phyloP scores from a whole-genome alignment of 2,113 vertebrate species.

The Phalacrocorax carbo region DNA sequence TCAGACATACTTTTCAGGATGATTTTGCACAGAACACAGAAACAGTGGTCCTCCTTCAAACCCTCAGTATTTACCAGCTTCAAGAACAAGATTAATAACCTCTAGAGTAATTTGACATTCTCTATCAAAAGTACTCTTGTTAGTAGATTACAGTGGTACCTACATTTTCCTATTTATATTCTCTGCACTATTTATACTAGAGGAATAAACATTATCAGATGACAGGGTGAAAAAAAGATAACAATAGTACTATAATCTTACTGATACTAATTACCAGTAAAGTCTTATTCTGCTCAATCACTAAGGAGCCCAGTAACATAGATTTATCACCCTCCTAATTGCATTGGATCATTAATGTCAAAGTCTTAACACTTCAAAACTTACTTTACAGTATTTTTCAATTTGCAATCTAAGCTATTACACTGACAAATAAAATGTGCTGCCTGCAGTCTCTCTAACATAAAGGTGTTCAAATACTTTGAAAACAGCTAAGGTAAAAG shows the following conservation, averaged over 20 bases:
- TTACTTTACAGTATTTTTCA: background rate
- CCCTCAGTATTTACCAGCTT: background rate
- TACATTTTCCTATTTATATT: background rate
- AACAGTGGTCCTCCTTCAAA: background rate
- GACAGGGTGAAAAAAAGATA: rapidly evolving
- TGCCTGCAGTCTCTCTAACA: background rate
- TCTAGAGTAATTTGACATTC: background rate
- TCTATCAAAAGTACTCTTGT: background rate
- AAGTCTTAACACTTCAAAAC: background rate
- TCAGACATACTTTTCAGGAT: background rate
- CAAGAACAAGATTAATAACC: background rate
- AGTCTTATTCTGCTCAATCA: background rate
- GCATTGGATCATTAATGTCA: background rate
- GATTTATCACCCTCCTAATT: background rate
- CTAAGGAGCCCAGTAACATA: background rate
- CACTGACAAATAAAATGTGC: background rate
- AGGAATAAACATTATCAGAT: background rate
- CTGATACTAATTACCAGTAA: background rate
- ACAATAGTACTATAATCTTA: background rate
- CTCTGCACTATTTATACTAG: background rate
- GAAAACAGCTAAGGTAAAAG: background rate
- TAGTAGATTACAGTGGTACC: background rate
- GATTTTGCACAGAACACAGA: background rate
- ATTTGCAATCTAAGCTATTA: background rate
- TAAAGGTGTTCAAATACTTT: background rate